Evolutionary conservation across 92 coral and sea anemone species (phyloP).

Genomic region (Galaxea fascicularis): DNA sequence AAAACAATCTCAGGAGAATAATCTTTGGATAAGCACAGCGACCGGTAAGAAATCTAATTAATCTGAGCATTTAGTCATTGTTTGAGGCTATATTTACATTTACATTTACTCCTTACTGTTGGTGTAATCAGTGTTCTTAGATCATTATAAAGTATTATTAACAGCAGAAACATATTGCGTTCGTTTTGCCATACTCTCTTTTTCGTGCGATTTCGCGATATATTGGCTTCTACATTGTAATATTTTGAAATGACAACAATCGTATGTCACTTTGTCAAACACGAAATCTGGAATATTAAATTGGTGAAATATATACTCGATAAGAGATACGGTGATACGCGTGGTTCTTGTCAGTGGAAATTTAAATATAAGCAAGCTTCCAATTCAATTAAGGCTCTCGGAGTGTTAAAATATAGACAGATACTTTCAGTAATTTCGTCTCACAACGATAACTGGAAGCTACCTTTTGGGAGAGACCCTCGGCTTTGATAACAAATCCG

Average conservation of each 20-base stretch:
- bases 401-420: conserved; percentile 5
- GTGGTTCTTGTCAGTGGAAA: conserved; percentile 8
- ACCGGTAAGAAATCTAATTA: not conserved
- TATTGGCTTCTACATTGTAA: not conserved
- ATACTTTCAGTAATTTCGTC: conserved; percentile 9
- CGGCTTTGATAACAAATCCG: no score
- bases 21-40: not conserved
- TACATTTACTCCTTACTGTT: not conserved
- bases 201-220: not conserved
- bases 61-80: conserved; percentile 2
- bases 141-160: not conserved
- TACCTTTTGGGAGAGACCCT: no score
- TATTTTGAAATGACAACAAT: not conserved
- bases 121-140: not conserved
- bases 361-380: not conserved
- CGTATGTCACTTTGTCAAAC: not conserved
- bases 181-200: conserved; percentile 18
- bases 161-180: conserved; percentile 4
- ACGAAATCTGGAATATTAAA: no score
- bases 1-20: not conserved
- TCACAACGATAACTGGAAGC: conserved; percentile 14
- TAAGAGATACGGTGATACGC: conserved; percentile 1
- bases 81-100: conserved; percentile 17
- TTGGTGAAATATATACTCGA: conserved; percentile 13
- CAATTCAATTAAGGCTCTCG: not conserved